phyloP scores from a whole-genome alignment of 2,888 invertebrate species.

The Eubasilissa splendida region DNA sequence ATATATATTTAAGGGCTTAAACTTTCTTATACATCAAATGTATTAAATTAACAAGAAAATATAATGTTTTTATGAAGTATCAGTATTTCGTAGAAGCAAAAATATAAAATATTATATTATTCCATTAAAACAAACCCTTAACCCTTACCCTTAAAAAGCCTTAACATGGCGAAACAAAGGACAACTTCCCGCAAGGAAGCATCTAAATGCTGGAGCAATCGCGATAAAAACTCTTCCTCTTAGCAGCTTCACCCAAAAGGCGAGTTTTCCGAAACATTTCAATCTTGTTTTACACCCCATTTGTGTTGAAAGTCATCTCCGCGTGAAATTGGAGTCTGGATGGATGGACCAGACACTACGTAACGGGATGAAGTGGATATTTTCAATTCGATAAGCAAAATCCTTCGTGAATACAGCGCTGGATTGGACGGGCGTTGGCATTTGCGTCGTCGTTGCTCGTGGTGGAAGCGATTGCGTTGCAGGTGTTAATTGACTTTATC shows the following conservation, averaged over 20 bases:
- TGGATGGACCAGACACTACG: slow-evolving; percentile 21
- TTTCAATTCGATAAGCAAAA: slow-evolving; percentile 35
- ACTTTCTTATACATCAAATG: no score
- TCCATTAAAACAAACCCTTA: no score
- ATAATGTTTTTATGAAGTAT: no score
- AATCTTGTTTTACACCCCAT: slow-evolving; percentile 56
- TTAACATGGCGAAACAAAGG: no score
- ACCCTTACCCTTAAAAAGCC: no score
- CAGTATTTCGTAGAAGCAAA: no score
- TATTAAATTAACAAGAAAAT: no score
- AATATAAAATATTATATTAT: no score
- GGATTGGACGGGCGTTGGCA: neutral
- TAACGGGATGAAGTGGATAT: slow-evolving; percentile 23
- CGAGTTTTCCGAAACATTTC: slow-evolving; percentile 52
- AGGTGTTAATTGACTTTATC: no score
- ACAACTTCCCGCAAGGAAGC: neutral
- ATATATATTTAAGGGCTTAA: no score
- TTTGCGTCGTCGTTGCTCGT: neutral
- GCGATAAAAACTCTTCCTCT: slow-evolving; percentile 26
- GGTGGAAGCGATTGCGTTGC: no score
- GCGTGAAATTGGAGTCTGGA: slow-evolving; percentile 51
- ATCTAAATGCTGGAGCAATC: slow-evolving; percentile 7
- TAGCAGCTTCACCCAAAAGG: slow-evolving; percentile 5
- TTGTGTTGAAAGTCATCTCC: slow-evolving; percentile 52
- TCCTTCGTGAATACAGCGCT: neutral